Conservation (phyloP, 2,113 vertebrate genomes). For the Astur gentilis region DNA sequence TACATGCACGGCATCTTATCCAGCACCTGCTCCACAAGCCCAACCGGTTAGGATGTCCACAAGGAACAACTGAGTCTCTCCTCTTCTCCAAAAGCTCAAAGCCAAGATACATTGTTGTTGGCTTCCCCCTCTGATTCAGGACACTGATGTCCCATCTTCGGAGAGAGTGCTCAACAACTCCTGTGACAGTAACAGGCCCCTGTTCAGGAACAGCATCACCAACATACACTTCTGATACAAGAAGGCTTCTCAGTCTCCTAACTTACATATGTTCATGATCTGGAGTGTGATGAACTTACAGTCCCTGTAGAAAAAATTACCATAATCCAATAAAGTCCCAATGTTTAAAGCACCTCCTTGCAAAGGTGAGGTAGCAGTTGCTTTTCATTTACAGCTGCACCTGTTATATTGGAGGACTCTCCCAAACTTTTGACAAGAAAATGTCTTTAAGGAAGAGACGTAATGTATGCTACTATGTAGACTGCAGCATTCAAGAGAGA, state of each 20-base stretch:
- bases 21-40: not conserved
- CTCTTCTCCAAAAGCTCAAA: not conserved
- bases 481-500: not conserved
- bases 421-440: not conserved
- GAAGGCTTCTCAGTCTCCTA: not conserved
- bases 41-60: not conserved
- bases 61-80: not conserved
- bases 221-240: not conserved
- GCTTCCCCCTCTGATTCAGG: not conserved
- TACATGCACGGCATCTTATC: not conserved
- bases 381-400: not conserved
- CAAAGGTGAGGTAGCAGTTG: not conserved
- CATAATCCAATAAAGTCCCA: accelerated
- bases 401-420: not conserved
- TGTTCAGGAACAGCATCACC: not conserved
- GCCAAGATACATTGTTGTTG: not conserved
- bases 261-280: not conserved
- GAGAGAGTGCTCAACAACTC: not conserved
- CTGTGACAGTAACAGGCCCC: not conserved
- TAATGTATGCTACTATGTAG: not conserved
- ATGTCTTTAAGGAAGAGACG: not conserved
- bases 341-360: not conserved
- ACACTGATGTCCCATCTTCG: not conserved
- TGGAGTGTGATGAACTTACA: not conserved
- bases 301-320: not conserved